Evolutionary conservation across 2,888 invertebrate species (phyloP), one percentile per base, ranked within the genome.

Genomic region (Gasteruption jaculator): DNA sequence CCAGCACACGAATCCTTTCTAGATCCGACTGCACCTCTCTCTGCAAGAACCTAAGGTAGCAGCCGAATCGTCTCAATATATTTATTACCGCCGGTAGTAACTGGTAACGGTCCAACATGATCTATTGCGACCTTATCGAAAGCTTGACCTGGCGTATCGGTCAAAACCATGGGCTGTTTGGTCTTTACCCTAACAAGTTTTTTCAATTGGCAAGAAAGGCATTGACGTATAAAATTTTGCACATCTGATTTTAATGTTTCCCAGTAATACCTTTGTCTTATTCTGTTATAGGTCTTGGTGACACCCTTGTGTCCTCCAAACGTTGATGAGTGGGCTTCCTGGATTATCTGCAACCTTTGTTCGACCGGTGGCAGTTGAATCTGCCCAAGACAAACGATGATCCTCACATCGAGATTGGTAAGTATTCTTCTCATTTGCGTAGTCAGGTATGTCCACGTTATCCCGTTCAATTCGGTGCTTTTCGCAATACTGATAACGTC

Each of bases 1-100:
- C n/a, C n/a, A n/a, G n/a, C n/a, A n/a, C n/a, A n/a, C n/a, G n/a
- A n/a, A n/a, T n/a, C n/a, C n/a, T n/a, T n/a, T n/a, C n/a, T n/a
- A n/a, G n/a, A n/a, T n/a, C n/a, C n/a, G n/a, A n/a, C n/a, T n/a
- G n/a, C n/a, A n/a, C n/a, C n/a, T n/a, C n/a, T n/a, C n/a, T n/a
- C n/a, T n/a, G n/a, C n/a, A n/a, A n/a, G n/a, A n/a, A n/a, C n/a
- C n/a, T n/a, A n/a, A n/a, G n/a, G n/a, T n/a, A n/a, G n/a, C n/a
- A n/a, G n/a, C n/a, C n/a, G n/a, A n/a, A n/a, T n/a, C n/a, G 40
- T 44, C 5, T 40, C 10, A 11, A 41, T 34, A 16, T 56, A 58
- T 12, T 33, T 24, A 12, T 56, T 56, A 3, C 38, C 45, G 7
- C 26, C 16, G 5, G 12, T n/a, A 7, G 50, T 43, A 7, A 10